Percentiles rank a stretch among this genome's conserved stretches.
Evolutionary conservation across 1,140 invertebrate species (phyloP).

Genomic region (Heterodera schachtii): DNA sequence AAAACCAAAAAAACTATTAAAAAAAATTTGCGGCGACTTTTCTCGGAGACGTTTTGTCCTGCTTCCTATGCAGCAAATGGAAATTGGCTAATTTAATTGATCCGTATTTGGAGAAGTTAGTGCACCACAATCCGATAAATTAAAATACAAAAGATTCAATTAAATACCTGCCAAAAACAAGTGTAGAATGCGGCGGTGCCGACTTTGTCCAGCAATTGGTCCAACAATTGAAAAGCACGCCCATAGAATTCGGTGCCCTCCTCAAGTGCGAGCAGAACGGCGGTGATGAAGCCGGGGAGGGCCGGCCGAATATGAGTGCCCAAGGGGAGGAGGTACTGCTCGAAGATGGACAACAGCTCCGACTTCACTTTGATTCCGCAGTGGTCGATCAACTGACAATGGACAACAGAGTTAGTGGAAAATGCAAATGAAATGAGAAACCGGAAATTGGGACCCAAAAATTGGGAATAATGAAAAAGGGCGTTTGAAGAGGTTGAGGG

Average conservation of each 20-base stretch:
- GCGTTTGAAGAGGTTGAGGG: too few relatives aligned
- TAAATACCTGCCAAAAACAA: constrained; percentile 78
- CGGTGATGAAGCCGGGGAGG: constrained; percentile 82
- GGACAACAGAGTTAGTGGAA: too few relatives aligned
- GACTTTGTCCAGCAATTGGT: constrained; percentile 80
- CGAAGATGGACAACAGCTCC: constrained; percentile 81
- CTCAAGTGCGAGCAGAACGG: constrained; percentile 82
- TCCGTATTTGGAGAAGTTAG: too few relatives aligned
- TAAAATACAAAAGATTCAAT: constrained; percentile 12
- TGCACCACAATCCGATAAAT: too few relatives aligned
- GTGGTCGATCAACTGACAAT: constrained; percentile 77
- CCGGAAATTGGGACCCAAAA: too few relatives aligned
- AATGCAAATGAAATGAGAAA: too few relatives aligned
- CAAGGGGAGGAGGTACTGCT: constrained; percentile 86
- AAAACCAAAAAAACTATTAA: too few relatives aligned
- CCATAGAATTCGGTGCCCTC: constrained; percentile 88
- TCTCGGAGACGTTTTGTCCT: too few relatives aligned
- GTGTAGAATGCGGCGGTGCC: constrained; percentile 81
- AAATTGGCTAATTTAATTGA: too few relatives aligned
- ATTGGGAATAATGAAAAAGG: too few relatives aligned
- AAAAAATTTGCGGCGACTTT: too few relatives aligned
- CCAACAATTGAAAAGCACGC: constrained; percentile 78
- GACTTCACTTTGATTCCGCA: constrained; percentile 83
- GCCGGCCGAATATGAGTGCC: constrained; percentile 79
- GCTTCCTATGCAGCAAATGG: too few relatives aligned